Percentiles rank a stretch among this genome's conserved stretches.
Evolutionary conservation across 2,797 vertebrate species (phyloP).

Genomic region (Pipistrellus nathusii): DNA sequence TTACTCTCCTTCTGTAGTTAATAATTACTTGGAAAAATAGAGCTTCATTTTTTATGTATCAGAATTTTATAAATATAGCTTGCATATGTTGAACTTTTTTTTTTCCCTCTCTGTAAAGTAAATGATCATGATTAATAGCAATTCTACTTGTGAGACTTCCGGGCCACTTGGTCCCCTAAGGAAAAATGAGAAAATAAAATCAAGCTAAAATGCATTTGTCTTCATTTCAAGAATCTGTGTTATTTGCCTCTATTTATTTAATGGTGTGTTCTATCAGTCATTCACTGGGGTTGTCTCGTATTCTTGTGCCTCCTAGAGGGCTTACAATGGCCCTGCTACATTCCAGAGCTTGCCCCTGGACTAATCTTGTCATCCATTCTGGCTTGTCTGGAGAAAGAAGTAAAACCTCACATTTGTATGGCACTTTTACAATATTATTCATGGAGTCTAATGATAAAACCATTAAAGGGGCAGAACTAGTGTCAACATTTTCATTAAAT

Average conservation of each 20-base stretch:
- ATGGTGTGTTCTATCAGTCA: not conserved
- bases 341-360: not conserved
- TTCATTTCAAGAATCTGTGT: constrained; percentile 68
- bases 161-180: constrained; percentile 32
- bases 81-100: constrained; percentile 22
- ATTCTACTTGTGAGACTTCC: constrained; percentile 51
- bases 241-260: constrained; percentile 53
- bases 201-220: constrained; percentile 69
- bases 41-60: constrained; percentile 45
- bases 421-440: not conserved
- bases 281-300: not conserved
- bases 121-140: constrained; percentile 75
- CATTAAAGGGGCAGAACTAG: not conserved
- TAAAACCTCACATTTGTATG: not conserved
- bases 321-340: not conserved
- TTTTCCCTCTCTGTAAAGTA: constrained; percentile 63
- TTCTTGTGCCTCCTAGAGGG: constrained; percentile 18
- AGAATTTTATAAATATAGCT: constrained; percentile 66
- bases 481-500: not conserved
- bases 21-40: constrained; percentile 66
- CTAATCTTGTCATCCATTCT: not conserved
- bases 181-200: constrained; percentile 78
- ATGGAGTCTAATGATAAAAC: not conserved
- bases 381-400: not conserved
- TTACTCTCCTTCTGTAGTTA: constrained; percentile 42